phyloP scores from a whole-genome alignment of 2,797 vertebrate species.

The Sus cebifrons region DNA sequence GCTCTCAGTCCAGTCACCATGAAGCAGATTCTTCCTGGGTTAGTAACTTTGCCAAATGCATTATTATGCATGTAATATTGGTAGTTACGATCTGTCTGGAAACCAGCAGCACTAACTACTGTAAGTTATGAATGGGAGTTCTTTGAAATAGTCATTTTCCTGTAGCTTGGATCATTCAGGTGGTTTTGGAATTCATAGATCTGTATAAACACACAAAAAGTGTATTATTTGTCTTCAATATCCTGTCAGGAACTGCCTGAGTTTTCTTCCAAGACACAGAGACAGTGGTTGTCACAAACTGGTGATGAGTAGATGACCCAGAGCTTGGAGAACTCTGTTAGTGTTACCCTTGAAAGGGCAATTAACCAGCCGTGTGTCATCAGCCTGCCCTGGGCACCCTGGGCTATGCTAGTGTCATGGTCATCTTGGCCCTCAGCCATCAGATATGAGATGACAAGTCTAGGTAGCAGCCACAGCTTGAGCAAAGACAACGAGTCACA shows the following conservation, averaged over 20 bases:
- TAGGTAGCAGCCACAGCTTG: not conserved
- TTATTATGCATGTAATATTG: not conserved
- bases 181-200: not conserved
- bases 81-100: not conserved
- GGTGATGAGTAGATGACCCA: not conserved
- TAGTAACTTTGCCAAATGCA: conserved; percentile 8
- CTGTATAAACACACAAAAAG: not conserved
- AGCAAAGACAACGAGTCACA: not conserved
- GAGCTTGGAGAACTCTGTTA: conserved; percentile 43
- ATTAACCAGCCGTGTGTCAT: not conserved
- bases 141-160: conserved; percentile 49
- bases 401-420: not conserved
- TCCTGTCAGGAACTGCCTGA: not conserved
- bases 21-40: conserved; percentile 24
- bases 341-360: not conserved
- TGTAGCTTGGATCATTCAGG: not conserved
- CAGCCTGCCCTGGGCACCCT: not conserved
- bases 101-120: conserved; percentile 6
- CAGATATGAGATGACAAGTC: not conserved
- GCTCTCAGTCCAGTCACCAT: not conserved
- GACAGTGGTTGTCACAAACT: not conserved
- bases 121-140: not conserved
- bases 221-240: not conserved
- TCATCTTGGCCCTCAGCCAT: not conserved
- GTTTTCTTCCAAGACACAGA: conserved; percentile 12